Conservation (phyloP, 1,140 invertebrate genomes). For the Diuraphis noxia region DNA sequence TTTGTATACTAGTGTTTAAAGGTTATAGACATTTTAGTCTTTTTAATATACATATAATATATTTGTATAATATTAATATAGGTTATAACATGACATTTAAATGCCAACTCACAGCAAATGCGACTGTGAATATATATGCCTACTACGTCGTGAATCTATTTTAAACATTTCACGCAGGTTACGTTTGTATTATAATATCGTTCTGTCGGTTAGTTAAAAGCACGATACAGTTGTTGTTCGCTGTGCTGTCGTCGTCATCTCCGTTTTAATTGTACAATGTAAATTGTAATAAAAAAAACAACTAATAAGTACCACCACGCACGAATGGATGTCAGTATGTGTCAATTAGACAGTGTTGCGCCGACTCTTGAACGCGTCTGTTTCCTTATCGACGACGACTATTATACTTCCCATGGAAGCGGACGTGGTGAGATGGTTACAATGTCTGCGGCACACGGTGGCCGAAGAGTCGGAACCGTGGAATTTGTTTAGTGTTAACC, state of each 20-base stretch:
- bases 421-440: constrained; percentile 41
- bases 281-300: background rate
- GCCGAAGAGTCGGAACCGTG: constrained; percentile 3
- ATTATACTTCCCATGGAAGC: constrained; percentile 36
- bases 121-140: background rate
- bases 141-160: background rate
- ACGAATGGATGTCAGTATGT: constrained; percentile 14
- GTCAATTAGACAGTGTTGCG: constrained; percentile 20
- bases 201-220: background rate
- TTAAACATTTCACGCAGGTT: background rate
- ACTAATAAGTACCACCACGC: background rate
- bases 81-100: constrained; percentile 36
- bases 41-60: background rate
- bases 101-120: background rate
- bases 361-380: background rate
- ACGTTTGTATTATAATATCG: background rate
- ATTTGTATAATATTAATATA: background rate
- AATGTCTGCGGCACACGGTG: constrained; percentile 1
- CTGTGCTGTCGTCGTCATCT: background rate
- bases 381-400: background rate
- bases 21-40: constrained; percentile 14
- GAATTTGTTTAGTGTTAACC: background rate
- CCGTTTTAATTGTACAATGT: constrained; percentile 28
- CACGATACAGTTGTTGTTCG: background rate
- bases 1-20: background rate